phyloP scores from a whole-genome alignment of 2,113 vertebrate genomes.

The Dipodomys ordii region DNA sequence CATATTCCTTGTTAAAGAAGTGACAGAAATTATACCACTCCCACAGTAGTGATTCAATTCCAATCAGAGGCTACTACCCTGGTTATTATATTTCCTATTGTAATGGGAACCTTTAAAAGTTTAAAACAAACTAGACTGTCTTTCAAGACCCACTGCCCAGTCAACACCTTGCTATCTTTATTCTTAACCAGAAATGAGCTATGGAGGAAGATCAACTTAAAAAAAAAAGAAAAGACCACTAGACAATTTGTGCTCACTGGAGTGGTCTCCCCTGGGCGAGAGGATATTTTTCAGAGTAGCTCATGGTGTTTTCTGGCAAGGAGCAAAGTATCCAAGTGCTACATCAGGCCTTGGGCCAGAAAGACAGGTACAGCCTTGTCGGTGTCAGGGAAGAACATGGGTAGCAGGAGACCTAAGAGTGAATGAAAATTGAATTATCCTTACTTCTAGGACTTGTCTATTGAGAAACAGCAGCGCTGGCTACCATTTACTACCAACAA shows the following conservation, averaged over 20 bases:
- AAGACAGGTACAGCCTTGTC: slow-evolving; percentile 74
- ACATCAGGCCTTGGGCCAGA: slow-evolving; percentile 53
- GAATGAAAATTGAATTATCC: slow-evolving; percentile 78
- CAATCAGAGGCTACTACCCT: neutral
- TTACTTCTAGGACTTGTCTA: slow-evolving; percentile 80
- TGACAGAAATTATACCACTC: neutral
- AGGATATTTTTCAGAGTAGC: slow-evolving; percentile 66
- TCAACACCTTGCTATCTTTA: slow-evolving; percentile 56
- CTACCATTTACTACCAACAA: slow-evolving; percentile 88
- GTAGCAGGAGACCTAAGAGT: slow-evolving; percentile 71
- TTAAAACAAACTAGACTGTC: slow-evolving; percentile 66
- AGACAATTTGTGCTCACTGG: slow-evolving; percentile 50
- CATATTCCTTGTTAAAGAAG: neutral
- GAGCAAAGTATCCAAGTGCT: slow-evolving; percentile 31
- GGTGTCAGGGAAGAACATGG: slow-evolving; percentile 69
- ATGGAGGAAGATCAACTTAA: slow-evolving; percentile 25
- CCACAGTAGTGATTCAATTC: neutral
- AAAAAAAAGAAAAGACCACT: neutral
- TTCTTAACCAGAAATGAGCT: slow-evolving; percentile 62
- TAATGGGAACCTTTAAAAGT: slow-evolving; percentile 45
- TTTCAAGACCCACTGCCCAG: slow-evolving; percentile 50
- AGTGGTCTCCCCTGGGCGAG: slow-evolving; percentile 40
- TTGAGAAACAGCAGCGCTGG: slow-evolving; percentile 83
- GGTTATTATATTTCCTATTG: neutral
- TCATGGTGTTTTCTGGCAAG: slow-evolving; percentile 59